Evolutionary conservation across 2,113 vertebrate species (phyloP).

Genomic region (Oxygymnocypris stewartii): DNA sequence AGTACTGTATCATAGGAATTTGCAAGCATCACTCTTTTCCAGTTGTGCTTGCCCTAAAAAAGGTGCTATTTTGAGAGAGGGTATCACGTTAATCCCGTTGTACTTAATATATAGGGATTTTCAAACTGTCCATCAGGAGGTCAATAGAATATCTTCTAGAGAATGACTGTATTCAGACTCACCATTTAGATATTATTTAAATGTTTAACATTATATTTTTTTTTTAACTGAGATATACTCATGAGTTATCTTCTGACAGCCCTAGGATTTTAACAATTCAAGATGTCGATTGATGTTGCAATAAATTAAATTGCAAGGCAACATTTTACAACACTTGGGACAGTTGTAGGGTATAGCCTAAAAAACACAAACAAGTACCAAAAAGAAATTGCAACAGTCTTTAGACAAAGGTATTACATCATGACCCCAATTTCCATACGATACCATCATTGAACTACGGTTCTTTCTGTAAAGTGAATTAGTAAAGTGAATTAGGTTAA

Average conservation of each 20-base stretch:
- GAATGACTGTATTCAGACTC: too few relatives aligned
- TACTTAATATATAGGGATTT: too few relatives aligned
- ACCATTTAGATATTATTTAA: too few relatives aligned
- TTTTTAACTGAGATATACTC: too few relatives aligned
- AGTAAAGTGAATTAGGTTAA: too few relatives aligned
- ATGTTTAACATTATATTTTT: too few relatives aligned
- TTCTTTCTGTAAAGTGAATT: neutral
- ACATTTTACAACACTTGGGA: neutral
- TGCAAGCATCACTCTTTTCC: neutral
- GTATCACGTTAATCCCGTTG: too few relatives aligned
- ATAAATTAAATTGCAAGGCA: neutral
- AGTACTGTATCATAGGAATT: neutral
- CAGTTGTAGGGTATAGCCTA: neutral
- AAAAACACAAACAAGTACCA: neutral
- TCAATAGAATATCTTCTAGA: too few relatives aligned
- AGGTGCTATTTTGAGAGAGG: neutral
- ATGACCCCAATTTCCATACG: neutral
- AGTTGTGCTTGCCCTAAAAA: neutral
- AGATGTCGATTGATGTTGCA: neutral
- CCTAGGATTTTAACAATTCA: too few relatives aligned
- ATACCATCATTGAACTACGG: too few relatives aligned
- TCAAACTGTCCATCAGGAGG: too few relatives aligned
- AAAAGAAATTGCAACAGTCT: neutral
- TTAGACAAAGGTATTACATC: neutral
- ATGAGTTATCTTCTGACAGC: too few relatives aligned